Evolutionary conservation across 1,140 invertebrate genomes (phyloP), one percentile per base, ranked within the genome.

Genomic region (Propsilocerus akamusi): DNA sequence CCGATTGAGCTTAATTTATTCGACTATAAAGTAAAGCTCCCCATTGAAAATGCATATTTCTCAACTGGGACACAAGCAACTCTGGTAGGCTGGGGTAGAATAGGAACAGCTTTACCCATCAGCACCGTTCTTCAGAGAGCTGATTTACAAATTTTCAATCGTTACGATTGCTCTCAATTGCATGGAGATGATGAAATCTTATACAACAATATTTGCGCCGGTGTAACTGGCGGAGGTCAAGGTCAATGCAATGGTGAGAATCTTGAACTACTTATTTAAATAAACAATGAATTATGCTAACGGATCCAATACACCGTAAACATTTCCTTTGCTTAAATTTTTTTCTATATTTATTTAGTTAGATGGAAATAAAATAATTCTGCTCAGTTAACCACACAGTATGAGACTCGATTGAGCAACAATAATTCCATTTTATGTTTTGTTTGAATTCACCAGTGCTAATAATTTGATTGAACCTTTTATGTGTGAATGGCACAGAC

Each of bases 181-280:
- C 64, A 68, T 51, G 49, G 22, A 3, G n/a, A 57, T 17, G 48
- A 26, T 0, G 54, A 57, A 24, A 54, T 64, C n/a, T 56, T 64
- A 49, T 20, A 50, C 0, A 61, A 54, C 7, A 60, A 67, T 47
- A 52, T 69, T n/a, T 69, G 67, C 49, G 62, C 61, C 5, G 67
- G 66, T 2, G 52, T 63, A 26, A 54, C 56, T 12, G 62, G 61
- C 48, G 67, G 67, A 10, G 62, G 65, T 8, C 62, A 59, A 50
- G 67, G 67, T 8, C 67, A 68, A 52, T 68, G 67, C 53, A 68
- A 61, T 49, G 67, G 22, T 41, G 22, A 41, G 34, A n/a, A n/a
- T n/a, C n/a, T n/a, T n/a, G n/a, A n/a, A n/a, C n/a, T n/a, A n/a
- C n/a, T n/a, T n/a, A n/a, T n/a, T n/a, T n/a, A n/a, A n/a, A n/a